phyloP scores from a whole-genome alignment of 2,888 invertebrate genomes.

The Sphaerophoria rueppellii region DNA sequence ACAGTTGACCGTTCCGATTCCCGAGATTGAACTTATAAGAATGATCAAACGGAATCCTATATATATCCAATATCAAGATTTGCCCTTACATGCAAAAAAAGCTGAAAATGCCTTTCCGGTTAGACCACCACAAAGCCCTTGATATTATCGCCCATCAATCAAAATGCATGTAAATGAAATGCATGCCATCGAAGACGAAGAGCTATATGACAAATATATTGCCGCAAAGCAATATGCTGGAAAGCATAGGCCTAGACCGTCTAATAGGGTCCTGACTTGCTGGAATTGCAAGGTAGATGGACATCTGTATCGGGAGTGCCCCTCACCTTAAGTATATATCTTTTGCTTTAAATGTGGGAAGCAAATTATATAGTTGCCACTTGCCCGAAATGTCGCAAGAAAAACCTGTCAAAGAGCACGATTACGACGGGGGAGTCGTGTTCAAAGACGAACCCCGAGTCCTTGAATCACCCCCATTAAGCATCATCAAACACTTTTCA shows the following conservation, averaged over 20 bases:
- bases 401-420: neutral
- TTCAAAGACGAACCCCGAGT: neutral
- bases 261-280: neutral
- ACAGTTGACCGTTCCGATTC: neutral
- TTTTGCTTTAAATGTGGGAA: neutral
- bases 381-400: slow-evolving; percentile 1
- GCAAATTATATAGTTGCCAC: neutral
- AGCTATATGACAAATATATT: neutral
- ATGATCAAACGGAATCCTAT: no score
- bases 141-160: neutral
- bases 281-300: neutral
- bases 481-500: no score
- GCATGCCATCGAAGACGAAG: neutral
- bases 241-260: neutral
- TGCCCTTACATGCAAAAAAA: no score
- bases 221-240: neutral
- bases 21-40: neutral
- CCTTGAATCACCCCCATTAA: neutral
- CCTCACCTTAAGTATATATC: neutral
- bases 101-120: no score
- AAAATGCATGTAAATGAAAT: neutral
- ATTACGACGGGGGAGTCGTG: neutral
- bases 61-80: no score
- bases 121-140: neutral
- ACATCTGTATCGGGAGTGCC: slow-evolving; percentile 1